Evolutionary conservation across 2,888 invertebrate species (phyloP).

Genomic region (Tipula lateralis): DNA sequence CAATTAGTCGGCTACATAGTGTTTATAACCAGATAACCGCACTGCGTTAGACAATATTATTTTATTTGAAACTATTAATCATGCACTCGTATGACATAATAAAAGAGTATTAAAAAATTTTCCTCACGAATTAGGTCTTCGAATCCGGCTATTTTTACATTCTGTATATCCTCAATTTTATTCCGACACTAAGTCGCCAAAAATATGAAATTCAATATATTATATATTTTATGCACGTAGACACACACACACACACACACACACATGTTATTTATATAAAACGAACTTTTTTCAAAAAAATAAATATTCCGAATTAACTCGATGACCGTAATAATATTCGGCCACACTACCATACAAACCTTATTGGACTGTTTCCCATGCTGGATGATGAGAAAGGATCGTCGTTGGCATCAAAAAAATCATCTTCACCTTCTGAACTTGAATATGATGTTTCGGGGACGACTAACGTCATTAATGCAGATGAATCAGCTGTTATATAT

Average conservation of each 20-base stretch:
- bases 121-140: neutral
- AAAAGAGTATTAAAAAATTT: too few relatives aligned
- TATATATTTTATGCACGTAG: neutral
- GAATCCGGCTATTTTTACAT: slow-evolving; percentile 20
- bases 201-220: neutral
- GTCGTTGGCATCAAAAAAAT: slow-evolving; percentile 89
- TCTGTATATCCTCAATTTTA: neutral
- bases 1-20: neutral
- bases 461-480: slow-evolving; percentile 47
- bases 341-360: slow-evolving; percentile 43
- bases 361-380: slow-evolving; percentile 47
- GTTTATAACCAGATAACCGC: neutral
- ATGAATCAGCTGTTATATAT: slow-evolving; percentile 39
- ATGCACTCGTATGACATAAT: neutral
- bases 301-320: neutral
- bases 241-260: neutral
- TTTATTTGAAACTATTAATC: neutral
- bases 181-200: slow-evolving; percentile 19
- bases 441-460: slow-evolving; percentile 93
- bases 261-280: neutral
- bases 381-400: slow-evolving; percentile 52
- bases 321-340: neutral
- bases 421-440: slow-evolving; percentile 94
- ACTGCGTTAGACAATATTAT: neutral
- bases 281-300: neutral